Conservation (phyloP, 2,888 invertebrate genomes). For the Alcis repandata region DNA sequence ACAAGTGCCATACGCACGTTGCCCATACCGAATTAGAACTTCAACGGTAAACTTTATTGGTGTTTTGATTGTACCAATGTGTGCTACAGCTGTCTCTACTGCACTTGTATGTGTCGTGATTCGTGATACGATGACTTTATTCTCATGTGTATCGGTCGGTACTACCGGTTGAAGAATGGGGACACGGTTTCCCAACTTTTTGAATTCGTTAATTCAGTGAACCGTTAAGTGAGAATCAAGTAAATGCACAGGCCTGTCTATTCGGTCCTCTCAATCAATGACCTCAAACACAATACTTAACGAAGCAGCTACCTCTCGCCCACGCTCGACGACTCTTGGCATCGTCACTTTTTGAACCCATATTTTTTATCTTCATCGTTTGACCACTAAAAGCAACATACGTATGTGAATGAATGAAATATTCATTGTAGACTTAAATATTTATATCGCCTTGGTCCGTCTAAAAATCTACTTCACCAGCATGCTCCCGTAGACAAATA, state of each 20-base stretch:
- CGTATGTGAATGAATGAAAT: conserved; percentile 57
- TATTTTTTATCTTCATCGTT: conserved; percentile 62
- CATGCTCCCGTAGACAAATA: conserved; percentile 51
- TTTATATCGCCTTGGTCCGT: conserved; percentile 45
- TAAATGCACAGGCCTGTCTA: conserved; percentile 48
- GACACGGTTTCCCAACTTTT: conserved; percentile 52
- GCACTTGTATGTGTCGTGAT: conserved; percentile 51
- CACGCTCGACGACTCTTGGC: conserved; percentile 67
- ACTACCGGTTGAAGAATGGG: conserved; percentile 53
- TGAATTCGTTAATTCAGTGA: conserved; percentile 54
- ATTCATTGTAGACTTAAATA: conserved; percentile 51
- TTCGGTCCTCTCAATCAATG: conserved; percentile 75
- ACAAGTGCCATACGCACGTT: conserved; percentile 76
- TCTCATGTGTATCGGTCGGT: conserved; percentile 54
- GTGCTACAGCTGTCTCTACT: conserved; percentile 69
- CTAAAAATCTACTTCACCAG: conserved; percentile 26
- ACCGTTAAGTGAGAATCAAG: conserved; percentile 61
- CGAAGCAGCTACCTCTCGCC: conserved; percentile 75
- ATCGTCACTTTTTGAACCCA: conserved; percentile 66
- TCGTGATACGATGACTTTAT: conserved; percentile 60
- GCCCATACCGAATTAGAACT: conserved; percentile 76
- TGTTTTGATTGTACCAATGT: conserved; percentile 72
- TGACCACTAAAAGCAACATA: conserved; percentile 52
- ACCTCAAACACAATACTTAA: conserved; percentile 78
- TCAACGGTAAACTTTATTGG: conserved; percentile 75